phyloP scores from a whole-genome alignment of 2,113 vertebrate species.

The Chloropsis hardwickii region DNA sequence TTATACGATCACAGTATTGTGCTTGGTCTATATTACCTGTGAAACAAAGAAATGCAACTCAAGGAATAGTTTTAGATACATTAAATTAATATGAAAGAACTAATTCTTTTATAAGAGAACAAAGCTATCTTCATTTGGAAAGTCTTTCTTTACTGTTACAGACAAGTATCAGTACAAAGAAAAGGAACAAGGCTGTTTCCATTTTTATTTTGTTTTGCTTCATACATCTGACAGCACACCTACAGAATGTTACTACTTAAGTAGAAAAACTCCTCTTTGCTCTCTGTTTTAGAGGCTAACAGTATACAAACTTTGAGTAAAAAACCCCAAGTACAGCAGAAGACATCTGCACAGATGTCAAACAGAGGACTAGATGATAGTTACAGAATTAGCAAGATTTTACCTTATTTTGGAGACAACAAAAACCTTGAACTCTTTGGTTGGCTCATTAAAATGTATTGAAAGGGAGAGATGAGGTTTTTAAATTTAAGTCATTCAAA shows the following conservation, averaged over 20 bases:
- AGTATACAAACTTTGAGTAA: background rate
- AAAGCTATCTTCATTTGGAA: background rate
- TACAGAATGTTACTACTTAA: background rate
- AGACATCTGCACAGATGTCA: background rate
- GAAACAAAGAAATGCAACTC: conserved; percentile 10
- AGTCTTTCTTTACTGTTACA: background rate
- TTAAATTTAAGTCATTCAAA: background rate
- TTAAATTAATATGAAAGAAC: background rate
- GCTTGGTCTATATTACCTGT: conserved; percentile 98
- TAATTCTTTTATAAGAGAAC: background rate
- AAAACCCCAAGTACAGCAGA: background rate
- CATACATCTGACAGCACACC: background rate
- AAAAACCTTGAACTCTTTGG: background rate
- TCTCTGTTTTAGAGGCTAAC: background rate
- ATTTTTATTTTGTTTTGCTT: background rate
- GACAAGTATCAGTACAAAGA: background rate
- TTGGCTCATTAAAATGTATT: background rate
- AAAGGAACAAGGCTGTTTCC: background rate
- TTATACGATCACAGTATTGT: conserved; percentile 98
- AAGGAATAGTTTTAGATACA: background rate
- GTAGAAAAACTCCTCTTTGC: background rate
- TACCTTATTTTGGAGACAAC: background rate
- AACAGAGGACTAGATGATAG: background rate
- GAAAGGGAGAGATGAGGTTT: background rate
- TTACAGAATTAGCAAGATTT: background rate